Evolutionary conservation across 2,888 invertebrate genomes (phyloP).

Genomic region (Sacculina carcini): DNA sequence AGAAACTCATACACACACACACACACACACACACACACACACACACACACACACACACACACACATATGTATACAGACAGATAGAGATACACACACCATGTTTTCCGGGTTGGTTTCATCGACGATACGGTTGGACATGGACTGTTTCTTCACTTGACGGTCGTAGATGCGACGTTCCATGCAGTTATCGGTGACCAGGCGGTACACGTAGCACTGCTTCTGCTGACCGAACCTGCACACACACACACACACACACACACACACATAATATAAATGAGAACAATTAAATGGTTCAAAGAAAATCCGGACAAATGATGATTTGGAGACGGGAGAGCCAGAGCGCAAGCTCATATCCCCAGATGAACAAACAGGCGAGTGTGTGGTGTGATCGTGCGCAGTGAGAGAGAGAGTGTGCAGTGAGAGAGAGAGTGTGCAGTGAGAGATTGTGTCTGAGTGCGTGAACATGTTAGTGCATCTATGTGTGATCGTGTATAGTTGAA

Average conservation of each 20-base stretch:
- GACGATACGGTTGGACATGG: conserved; percentile 91
- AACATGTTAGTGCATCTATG: too few relatives aligned
- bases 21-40: too few relatives aligned
- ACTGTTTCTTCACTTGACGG: conserved; percentile 54
- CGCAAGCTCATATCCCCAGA: not conserved
- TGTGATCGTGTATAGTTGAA: too few relatives aligned
- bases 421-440: too few relatives aligned
- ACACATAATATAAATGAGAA: too few relatives aligned
- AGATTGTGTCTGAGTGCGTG: too few relatives aligned
- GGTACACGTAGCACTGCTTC: conserved; percentile 81
- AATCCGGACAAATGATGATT: not conserved
- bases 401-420: too few relatives aligned
- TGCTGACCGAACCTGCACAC: conserved; percentile 70
- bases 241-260: conserved; percentile 13
- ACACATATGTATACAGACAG: too few relatives aligned
- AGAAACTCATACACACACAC: too few relatives aligned
- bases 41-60: too few relatives aligned
- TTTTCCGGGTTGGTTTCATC: conserved; percentile 90
- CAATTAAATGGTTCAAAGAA: not conserved
- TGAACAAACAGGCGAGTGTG: not conserved
- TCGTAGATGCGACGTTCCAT: conserved; percentile 96
- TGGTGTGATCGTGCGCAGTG: too few relatives aligned
- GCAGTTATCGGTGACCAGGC: conserved; percentile 87
- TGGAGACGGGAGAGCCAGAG: not conserved
- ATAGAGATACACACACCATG: not conserved